These are phyloP conservation scores for Eristalinus sepulchralis DNA, from an alignment of 2,888 invertebrate species.

Conservation along the genomic window DNA sequence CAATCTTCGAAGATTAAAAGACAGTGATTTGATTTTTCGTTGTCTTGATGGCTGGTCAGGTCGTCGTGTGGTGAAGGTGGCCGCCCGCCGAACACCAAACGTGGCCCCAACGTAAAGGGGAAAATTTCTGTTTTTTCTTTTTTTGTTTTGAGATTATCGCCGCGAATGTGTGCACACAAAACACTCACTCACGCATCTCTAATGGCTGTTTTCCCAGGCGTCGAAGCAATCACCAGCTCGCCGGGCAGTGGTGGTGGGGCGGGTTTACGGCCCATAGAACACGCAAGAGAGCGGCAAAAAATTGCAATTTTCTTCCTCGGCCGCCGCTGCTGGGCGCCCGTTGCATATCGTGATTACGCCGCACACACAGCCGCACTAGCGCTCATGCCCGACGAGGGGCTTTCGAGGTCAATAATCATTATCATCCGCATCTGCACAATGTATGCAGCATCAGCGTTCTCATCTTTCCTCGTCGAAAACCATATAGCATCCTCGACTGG, in stretches of 20 bases:
- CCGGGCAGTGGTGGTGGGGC: neutral
- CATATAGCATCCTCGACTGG: conserved; percentile 52
- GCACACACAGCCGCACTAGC: neutral
- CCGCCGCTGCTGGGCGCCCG: conserved; percentile 10
- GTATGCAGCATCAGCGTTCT: conserved; percentile 44
- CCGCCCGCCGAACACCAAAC: neutral
- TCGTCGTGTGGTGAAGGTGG: neutral
- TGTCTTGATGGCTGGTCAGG: neutral
- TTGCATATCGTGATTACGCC: conserved; percentile 41
- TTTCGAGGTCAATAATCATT: conserved; percentile 68
- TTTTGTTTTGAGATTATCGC: conserved; percentile 43
- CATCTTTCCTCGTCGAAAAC: conserved; percentile 36
- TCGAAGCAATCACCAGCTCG: conserved; percentile 43
- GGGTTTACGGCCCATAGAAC: conserved; percentile 51
- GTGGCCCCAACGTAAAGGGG: neutral
- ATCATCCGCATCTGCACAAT: conserved; percentile 47
- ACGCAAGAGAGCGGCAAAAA: conserved; percentile 64
- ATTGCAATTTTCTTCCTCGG: conserved; percentile 60
- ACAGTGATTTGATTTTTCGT: conserved; percentile 62
- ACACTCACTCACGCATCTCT: conserved; percentile 66
- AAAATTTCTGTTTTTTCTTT: conserved; percentile 55
- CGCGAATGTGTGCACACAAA: conserved; percentile 21
- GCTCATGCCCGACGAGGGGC: conserved; percentile 37
- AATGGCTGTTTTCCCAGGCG: conserved; percentile 54
- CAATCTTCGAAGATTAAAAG: conserved; percentile 61